These are phyloP conservation scores for Dendronephthya gigantea DNA, from an alignment of 64 coral and sea anemone species.

Conservation along the genomic window DNA sequence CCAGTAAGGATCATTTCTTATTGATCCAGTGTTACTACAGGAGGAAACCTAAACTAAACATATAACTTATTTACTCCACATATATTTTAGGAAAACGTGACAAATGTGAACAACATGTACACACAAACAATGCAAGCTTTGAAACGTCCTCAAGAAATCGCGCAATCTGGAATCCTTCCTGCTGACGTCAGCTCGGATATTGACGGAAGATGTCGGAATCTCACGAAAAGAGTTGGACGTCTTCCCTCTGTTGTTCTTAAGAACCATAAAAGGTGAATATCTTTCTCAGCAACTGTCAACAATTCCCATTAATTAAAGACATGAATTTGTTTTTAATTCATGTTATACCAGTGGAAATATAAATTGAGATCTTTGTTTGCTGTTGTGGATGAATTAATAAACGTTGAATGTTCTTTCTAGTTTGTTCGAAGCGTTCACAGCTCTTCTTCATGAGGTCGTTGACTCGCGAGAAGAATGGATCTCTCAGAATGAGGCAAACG, in stretches of 20 bases:
- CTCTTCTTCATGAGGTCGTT: background rate
- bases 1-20: too few species aligned
- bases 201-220: background rate
- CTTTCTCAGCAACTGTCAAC: too few species aligned
- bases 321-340: too few species aligned
- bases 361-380: too few species aligned
- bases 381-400: background rate
- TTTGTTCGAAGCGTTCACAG: background rate
- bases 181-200: background rate
- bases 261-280: background rate
- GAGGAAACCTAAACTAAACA: too few species aligned
- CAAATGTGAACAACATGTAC: conserved; percentile 4
- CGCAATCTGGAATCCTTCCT: background rate
- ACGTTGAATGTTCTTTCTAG: background rate
- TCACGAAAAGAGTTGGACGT: background rate
- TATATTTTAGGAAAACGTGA: background rate
- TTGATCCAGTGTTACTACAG: too few species aligned
- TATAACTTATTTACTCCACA: background rate
- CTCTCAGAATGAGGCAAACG: background rate
- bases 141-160: conserved; percentile 6
- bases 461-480: background rate
- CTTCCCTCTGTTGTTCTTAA: background rate
- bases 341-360: too few species aligned
- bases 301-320: too few species aligned
- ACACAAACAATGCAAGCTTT: background rate